These are phyloP conservation scores for Phengaris arion DNA, from an alignment of 2,888 invertebrate genomes.

Conservation along the genomic window DNA sequence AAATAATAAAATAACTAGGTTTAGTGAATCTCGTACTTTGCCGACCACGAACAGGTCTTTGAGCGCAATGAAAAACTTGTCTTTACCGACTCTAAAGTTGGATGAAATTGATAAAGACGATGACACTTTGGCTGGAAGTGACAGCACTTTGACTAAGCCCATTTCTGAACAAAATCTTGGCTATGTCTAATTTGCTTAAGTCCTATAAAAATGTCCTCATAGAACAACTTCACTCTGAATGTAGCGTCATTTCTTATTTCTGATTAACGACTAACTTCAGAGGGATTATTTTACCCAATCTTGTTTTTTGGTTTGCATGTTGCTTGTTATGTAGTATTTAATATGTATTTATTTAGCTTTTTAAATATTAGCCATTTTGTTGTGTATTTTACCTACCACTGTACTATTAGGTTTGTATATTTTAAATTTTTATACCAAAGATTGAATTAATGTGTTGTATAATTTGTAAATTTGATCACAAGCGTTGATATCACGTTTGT, in stretches of 20 bases:
- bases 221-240: background rate
- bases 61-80: conserved; percentile 63
- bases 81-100: conserved; percentile 68
- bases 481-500: conserved; percentile 59
- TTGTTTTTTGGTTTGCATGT: conserved; percentile 22
- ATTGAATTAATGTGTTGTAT: conserved; percentile 38
- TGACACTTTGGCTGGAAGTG: conserved; percentile 62
- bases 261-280: background rate
- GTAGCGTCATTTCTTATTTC: background rate
- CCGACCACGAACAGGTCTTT: conserved; percentile 61
- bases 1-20: conserved; percentile 48
- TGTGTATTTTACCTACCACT: background rate
- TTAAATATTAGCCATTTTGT: background rate
- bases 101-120: conserved; percentile 57
- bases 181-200: conserved; percentile 61
- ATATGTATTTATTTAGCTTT: conserved; percentile 15
- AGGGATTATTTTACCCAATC: background rate
- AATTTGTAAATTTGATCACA: conserved; percentile 52
- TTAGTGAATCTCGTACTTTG: conserved; percentile 61
- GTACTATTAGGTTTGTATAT: conserved; percentile 30
- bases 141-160: conserved; percentile 55
- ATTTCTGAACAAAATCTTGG: conserved; percentile 80
- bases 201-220: background rate
- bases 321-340: conserved; percentile 21
- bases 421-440: conserved; percentile 32